Percentiles rank a stretch among this genome's conserved stretches.
These are phyloP conservation scores for Drosophila varians DNA, from an alignment of 1,140 invertebrate species.

Conservation along the genomic window DNA sequence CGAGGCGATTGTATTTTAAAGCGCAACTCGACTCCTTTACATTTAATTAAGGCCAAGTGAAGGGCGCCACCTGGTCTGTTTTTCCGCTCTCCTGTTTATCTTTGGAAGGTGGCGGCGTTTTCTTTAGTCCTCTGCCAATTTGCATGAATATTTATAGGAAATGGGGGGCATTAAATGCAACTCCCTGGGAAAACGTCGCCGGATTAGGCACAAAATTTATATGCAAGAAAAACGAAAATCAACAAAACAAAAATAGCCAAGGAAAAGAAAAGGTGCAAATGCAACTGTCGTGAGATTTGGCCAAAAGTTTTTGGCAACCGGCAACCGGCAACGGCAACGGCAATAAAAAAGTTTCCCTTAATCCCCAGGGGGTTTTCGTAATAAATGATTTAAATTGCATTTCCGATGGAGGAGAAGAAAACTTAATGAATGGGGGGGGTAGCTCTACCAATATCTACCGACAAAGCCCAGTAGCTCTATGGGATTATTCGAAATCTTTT, in stretches of 20 bases:
- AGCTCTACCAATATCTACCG: neutral
- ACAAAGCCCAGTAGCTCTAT: neutral
- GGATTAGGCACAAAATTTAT: conserved; percentile 71
- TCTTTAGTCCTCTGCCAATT: conserved; percentile 32
- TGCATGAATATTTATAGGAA: conserved; percentile 78
- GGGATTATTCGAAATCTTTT: neutral
- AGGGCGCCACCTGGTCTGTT: conserved; percentile 32
- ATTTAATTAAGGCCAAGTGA: conserved; percentile 63
- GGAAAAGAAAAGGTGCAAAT: conserved; percentile 39
- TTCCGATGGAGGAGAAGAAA: conserved; percentile 25
- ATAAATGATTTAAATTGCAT: conserved; percentile 58
- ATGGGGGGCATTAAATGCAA: conserved; percentile 50
- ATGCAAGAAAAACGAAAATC: conserved; percentile 38
- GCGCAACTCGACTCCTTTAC: conserved; percentile 40
- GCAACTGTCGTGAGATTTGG: conserved; percentile 40
- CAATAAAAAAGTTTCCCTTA: conserved; percentile 46
- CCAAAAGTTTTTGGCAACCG: conserved; percentile 52
- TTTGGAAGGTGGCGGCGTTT: conserved; percentile 4
- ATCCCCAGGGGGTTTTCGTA: conserved; percentile 44
- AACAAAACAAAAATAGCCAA: conserved; percentile 38
- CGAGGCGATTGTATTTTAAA: conserved; percentile 45
- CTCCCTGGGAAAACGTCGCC: conserved; percentile 34
- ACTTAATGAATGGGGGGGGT: conserved; percentile 10
- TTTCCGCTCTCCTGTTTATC: conserved; percentile 56
- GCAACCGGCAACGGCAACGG: conserved; percentile 42